Evolutionary conservation across 2,797 vertebrate species (phyloP), one percentile per base, ranked within the genome.

Genomic region (Artibeus jamaicensis): DNA sequence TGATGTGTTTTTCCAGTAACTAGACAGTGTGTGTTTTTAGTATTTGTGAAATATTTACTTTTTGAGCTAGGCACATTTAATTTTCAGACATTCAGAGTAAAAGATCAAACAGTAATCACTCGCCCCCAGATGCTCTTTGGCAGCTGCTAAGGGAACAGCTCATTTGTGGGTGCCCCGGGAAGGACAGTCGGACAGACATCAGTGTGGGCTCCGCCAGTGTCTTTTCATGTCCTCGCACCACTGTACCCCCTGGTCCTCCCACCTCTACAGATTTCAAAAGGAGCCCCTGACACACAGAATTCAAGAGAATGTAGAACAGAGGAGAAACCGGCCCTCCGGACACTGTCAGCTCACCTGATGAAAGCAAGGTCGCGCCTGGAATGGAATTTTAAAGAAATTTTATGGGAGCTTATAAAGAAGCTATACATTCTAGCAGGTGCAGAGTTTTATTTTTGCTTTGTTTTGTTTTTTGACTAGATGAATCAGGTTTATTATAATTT

Each of bases 1-100:
- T 19, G n/a, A 18, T 59, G 53, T 29, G 55, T 26, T 71, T 68
- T 16, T 44, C 42, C 26, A 18, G n/a, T 24, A 67, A 42, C 21
- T 8, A 39, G 86, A 37, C 15, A 22, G 78, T 14, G 16, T 29
- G 18, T 34, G 9, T 32, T 59, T 74, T 21, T 70, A 37, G 59
- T 83, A 39, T 65, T 65, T 65, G 62, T 79, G 74, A 74, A 86
- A 50, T 50, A 46, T 34, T 88, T 32, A 59, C 9, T 86, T 53
- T 48, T 22, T 65, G 77, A 84, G 44, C 9, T 34, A 11, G 55
- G 53, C 53, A 73, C 55, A 59, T 42, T 90, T 57, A 44, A 48
- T 21, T 77, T 78, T 65, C 59, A 83, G 62, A 57, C n/a, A 29
- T 5, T 0, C 26, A n/a, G 44, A 21, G n/a, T 46, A 32, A 91